Percentiles rank a stretch among this genome's conserved stretches.
Conservation (phyloP, 2,888 invertebrate species). For the Coremacera marginata region DNA sequence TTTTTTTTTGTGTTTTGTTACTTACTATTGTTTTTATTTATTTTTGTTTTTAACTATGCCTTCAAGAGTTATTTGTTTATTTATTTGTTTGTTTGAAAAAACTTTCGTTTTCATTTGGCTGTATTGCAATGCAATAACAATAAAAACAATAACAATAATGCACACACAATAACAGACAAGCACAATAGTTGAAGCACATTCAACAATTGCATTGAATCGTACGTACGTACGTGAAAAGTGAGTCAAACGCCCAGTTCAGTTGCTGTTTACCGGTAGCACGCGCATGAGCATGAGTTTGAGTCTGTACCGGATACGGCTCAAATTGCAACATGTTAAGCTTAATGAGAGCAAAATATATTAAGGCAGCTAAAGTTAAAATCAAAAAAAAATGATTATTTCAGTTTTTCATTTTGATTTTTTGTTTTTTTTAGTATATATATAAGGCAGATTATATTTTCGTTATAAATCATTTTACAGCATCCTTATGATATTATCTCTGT, state of each 20-base stretch:
- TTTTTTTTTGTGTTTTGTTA: not conserved
- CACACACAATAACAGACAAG: not conserved
- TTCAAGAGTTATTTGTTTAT: not conserved
- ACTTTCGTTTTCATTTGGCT: too few relatives aligned
- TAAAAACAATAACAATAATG: not conserved
- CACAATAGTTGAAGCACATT: not conserved
- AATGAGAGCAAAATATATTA: not conserved
- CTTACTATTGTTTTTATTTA: not conserved
- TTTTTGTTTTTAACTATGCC: not conserved
- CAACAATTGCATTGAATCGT: too few relatives aligned
- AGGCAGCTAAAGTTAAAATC: not conserved
- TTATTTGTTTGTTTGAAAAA: not conserved
- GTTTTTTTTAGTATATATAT: too few relatives aligned
- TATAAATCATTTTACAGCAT: too few relatives aligned
- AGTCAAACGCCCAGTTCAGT: not conserved
- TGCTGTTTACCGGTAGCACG: not conserved
- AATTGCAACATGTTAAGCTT: constrained; percentile 11
- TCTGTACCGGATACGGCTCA: constrained; percentile 17
- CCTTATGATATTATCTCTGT: too few relatives aligned
- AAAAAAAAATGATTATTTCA: too few relatives aligned
- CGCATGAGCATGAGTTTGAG: not conserved
- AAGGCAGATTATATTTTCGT: too few relatives aligned
- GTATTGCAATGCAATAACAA: not conserved
- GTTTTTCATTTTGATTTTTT: too few relatives aligned
- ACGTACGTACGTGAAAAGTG: too few relatives aligned